Base-by-base conservation (phyloP, 2,888 invertebrate species). In the Agrilus cyanescens region DNA sequence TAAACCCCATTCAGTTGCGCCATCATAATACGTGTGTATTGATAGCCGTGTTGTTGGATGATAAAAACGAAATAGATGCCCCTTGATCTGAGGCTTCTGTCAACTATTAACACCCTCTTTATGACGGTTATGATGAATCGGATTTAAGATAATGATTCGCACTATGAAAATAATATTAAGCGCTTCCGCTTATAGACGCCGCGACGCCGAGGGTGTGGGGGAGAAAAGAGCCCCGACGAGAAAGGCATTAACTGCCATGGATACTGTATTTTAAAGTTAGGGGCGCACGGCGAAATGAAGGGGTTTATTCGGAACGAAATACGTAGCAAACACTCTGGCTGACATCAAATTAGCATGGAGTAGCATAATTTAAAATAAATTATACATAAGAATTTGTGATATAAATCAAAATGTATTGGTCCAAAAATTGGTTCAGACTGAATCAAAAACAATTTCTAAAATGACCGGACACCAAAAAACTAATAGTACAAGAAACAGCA, bases 71-170 rank as follows among this genome's bases (percentile, higher is more conserved):
- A 20, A 20, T 20, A 43, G 45, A 44, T 48, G 45, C 45, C 50
- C 45, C 50, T 51, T 53, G 50, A 50, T 48, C 52, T 40, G 41
- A 46, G 44, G 43, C 48, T 48, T 51, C 44, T 47, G 45, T 48
- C 52, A 52, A 56, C 60, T 61, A 63, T 63, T 62, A 62, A 59
- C 62, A 62, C 62, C 62, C 54, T 47, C 58, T 55, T 48, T 52
- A 53, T 57, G 62, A 61, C 60, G 57, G 57, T 59, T 62, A 64
- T 65, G 65, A 65, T 64, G 61, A 61, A 65, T 65, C 57, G 63
- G 55, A 50, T 53, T 54, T 55, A 56, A 56, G 60, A 63, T 63
- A 63, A 63, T 62, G 61, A 61, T 59, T 59, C 60, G 57, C 59
- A 55, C 55, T 58, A 57, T 53, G 56, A 57, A 60, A 57, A 57